Base-by-base conservation (phyloP, 2,113 vertebrate species). In the Gnathonemus echidnorhynchus region DNA sequence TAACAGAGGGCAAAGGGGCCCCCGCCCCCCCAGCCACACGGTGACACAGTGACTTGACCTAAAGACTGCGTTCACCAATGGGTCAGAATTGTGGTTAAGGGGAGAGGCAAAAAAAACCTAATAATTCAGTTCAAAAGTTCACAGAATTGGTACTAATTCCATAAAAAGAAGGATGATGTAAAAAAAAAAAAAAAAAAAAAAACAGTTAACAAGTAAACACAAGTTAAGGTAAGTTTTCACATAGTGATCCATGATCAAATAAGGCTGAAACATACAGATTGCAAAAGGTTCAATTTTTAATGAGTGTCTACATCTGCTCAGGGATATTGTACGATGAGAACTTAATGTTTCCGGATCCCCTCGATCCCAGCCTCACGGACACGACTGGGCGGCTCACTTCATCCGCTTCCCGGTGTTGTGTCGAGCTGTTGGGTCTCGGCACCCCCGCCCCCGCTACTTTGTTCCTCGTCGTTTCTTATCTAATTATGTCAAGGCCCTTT, bases 1-100 rank as follows among this genome's bases (percentile, higher is more conserved):
- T 93, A 93, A 94, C 93, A 93, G 94, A 95, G 93, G 94, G 94
- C 93, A 93, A 94, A 95, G 94, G 93, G 92, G 92, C 92, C 91
- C 91, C 94, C 94, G 92, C 91, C 89, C 92, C 95, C 94, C 52
- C 87, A 42, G 35, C n/a, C 80, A 48, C n/a, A 90, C 90, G 92
- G 91, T 90, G 90, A 87, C 92, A 85, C 91, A 91, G 93, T 88
- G 93, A 91, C 91, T 87, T 90, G 91, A 52, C 27, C 27, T 88
- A 53, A 94, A 90, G 70, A 88, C 86, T 70, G 77, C 52, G 50
- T 90, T 80, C 91, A 90, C 90, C 91, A 90, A 90, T 89, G 35
- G 89, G 92, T 92, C 89, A 89, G 91, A 92, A 92, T 91, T 91
- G 89, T 74, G 89, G 91, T 88, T 66, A 11, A 11, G 58, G 27